Conservation (phyloP, 2,113 vertebrate species). For the Leucoraja erinaceus region DNA sequence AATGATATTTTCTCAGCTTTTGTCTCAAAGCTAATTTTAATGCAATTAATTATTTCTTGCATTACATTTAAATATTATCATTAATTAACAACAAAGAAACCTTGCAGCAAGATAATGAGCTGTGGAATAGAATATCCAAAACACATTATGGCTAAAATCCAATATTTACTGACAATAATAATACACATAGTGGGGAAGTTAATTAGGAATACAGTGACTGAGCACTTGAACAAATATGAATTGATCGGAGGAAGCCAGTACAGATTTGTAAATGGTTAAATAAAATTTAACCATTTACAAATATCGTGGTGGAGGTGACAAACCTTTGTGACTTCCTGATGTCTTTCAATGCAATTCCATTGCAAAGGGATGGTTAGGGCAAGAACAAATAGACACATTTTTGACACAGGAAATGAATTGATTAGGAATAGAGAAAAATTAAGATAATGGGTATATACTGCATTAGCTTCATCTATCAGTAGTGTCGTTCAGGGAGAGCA, state of each 20-base stretch:
- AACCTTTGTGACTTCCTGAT: not conserved
- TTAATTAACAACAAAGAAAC: not conserved
- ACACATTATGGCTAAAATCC: not conserved
- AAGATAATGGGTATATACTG: not conserved
- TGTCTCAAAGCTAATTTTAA: not conserved
- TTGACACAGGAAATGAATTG: not conserved
- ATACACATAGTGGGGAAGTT: not conserved
- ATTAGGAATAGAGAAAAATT: not conserved
- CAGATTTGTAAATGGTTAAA: not conserved
- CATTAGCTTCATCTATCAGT: not conserved
- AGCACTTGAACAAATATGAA: not conserved
- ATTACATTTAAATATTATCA: not conserved
- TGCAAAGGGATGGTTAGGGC: no score
- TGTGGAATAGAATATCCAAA: conserved; percentile 14
- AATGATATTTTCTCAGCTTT: not conserved
- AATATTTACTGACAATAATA: conserved; percentile 17
- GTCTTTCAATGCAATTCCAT: not conserved
- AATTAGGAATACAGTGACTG: not conserved
- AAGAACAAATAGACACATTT: not conserved
- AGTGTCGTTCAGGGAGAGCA: not conserved
- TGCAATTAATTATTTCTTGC: not conserved
- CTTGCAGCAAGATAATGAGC: not conserved
- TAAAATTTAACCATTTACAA: not conserved
- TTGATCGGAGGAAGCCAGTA: not conserved
- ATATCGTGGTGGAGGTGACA: not conserved